These are phyloP conservation scores for Dipodomys spectabilis DNA, from an alignment of 2,113 vertebrate genomes.

Conservation along the genomic window DNA sequence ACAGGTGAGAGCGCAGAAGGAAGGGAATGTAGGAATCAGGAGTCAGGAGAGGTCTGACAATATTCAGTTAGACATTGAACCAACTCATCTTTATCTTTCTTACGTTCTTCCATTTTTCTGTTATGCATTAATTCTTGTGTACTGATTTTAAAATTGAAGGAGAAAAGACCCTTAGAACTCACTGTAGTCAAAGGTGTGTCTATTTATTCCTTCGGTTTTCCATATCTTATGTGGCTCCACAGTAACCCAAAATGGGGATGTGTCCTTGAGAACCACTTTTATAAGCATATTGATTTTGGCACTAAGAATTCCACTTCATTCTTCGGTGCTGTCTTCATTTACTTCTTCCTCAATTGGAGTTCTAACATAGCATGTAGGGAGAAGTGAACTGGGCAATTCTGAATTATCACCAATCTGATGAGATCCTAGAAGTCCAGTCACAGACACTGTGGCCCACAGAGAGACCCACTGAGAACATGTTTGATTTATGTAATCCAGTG, in stretches of 20 bases:
- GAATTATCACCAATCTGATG: background rate
- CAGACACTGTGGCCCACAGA: background rate
- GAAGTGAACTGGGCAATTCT: background rate
- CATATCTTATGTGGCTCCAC: background rate
- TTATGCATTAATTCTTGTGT: background rate
- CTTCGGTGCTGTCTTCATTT: slow-evolving; percentile 22
- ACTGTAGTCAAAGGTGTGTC: background rate
- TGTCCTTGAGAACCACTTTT: slow-evolving; percentile 1
- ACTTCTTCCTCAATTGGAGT: background rate
- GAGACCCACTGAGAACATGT: background rate
- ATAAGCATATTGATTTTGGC: slow-evolving; percentile 1
- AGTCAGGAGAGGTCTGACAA: background rate
- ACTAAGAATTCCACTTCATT: background rate
- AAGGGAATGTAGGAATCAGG: background rate
- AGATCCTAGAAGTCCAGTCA: background rate
- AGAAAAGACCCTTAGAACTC: slow-evolving; percentile 16
- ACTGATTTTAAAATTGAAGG: background rate
- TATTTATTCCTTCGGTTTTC: background rate
- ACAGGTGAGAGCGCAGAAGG: background rate
- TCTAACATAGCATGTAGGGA: fast-evolving
- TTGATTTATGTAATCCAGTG: background rate
- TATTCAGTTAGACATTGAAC: background rate
- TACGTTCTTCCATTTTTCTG: background rate
- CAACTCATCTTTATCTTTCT: background rate
- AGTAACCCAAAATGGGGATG: background rate